Percentiles rank a stretch among this genome's conserved stretches.
phyloP scores from a whole-genome alignment of 1,140 invertebrate species.

The Melitaea cinxia region DNA sequence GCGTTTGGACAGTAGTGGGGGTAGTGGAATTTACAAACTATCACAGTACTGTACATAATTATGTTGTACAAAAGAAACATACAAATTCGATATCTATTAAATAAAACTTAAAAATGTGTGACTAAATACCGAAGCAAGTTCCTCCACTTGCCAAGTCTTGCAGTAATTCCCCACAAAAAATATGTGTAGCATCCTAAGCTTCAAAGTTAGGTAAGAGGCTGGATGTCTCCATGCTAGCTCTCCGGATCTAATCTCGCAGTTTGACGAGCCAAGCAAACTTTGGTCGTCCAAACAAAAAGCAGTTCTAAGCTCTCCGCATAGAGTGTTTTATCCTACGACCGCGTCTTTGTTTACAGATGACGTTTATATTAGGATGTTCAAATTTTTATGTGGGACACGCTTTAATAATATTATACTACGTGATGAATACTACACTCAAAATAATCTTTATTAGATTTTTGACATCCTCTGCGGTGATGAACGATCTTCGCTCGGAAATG shows the following conservation, averaged over 20 bases:
- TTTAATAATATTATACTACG: constrained; percentile 18
- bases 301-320: neutral
- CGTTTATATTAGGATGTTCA: constrained; percentile 32
- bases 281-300: neutral
- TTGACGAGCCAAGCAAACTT: constrained; percentile 33
- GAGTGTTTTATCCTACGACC: neutral
- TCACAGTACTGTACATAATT: too few species aligned
- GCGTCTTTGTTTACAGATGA: constrained; percentile 26
- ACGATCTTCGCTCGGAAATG: constrained; percentile 1
- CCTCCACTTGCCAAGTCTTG: constrained; percentile 19
- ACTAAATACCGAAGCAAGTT: constrained; percentile 17
- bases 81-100: neutral
- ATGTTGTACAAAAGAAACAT: too few species aligned
- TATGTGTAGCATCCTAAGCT: constrained; percentile 30
- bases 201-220: constrained; percentile 24
- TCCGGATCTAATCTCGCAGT: constrained; percentile 34
- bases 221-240: constrained; percentile 24
- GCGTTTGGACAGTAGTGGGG: too few species aligned
- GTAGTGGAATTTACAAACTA: too few species aligned
- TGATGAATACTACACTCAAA: constrained; percentile 19
- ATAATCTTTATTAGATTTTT: constrained; percentile 22
- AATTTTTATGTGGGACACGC: constrained; percentile 31
- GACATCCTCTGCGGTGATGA: constrained; percentile 11
- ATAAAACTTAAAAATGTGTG: constrained; percentile 4
- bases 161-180: constrained; percentile 34